Evolutionary conservation across 2,888 invertebrate genomes (phyloP), one percentile per base, ranked within the genome.

Genomic region (Gymnocheta viridis): DNA sequence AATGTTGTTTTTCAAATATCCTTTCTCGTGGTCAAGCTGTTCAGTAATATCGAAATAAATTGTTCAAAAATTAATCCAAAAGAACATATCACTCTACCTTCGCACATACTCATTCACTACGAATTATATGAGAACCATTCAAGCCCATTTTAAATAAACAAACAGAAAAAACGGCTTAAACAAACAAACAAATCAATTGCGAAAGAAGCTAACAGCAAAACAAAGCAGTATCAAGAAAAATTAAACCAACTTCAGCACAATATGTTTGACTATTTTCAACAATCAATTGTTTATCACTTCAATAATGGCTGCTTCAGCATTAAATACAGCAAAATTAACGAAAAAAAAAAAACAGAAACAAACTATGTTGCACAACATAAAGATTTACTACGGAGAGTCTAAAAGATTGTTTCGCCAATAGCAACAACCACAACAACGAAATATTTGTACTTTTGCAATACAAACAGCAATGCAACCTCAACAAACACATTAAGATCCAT

Each of bases 231-330:
- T 44, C 29, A 74, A 62, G 81, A 76, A 74, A 69, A 81, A 60
- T 72, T 79, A 35, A 72, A 79, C 56, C 62, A 74, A 74, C 72
- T 72, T 70, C 22, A 54, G 67, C 60, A 74, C 29, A 74, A 19
- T 22, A 54, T 62, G 67, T 80, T 66, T 66, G 69, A 81, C 73
- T 70, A 82, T 64, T 81, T 73, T 22, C 66, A 82, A 67, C 79
- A 80, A 76, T 79, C 82, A 82, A 85, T 82, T 82, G 70, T 85
- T 79, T 82, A 79, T 85, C 85, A 85, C 79, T 74, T 70, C 51
- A 62, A 70, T 79, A 82, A 82, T 62, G 78, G 74, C 41, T 70
- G 82, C 70, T 69, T 78, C 64, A 79, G 85, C 66, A 78, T 64
- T 67, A 58, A 72, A 72, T 41, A 60, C 38, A 66, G 24, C 60